Percentiles rank a stretch among this genome's conserved stretches.
Conservation (phyloP, 2,113 vertebrate genomes). For the Ginglymostoma cirratum region DNA sequence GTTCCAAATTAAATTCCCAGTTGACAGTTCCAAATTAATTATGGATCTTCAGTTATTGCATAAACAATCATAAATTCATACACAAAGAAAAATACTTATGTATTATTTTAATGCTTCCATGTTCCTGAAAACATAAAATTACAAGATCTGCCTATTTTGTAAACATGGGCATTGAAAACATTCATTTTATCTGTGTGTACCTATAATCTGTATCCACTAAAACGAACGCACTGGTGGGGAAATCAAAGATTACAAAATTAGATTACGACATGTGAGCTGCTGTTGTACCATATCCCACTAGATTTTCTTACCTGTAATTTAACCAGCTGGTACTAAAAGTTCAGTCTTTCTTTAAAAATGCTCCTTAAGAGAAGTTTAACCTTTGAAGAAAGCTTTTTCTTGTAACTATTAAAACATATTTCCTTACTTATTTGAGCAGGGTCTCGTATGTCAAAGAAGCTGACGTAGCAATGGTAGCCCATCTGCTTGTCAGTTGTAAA, state of each 20-base stretch:
- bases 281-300: not conserved
- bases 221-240: not conserved
- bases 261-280: not conserved
- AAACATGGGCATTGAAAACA: not conserved
- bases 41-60: not conserved
- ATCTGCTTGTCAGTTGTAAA: slow-evolving; percentile 99
- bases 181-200: not conserved
- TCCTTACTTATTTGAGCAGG: slow-evolving; percentile 77
- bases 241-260: not conserved
- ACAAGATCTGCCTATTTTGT: not conserved
- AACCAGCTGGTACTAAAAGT: not conserved
- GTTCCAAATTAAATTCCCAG: not conserved
- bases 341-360: not conserved
- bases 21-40: not conserved
- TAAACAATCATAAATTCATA: not conserved
- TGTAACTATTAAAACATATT: not conserved
- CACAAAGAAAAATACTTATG: not conserved
- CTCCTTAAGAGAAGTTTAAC: not conserved
- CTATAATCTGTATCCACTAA: not conserved
- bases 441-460: slow-evolving; percentile 86
- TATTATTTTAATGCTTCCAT: not conserved
- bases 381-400: not conserved
- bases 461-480: slow-evolving; percentile 93
- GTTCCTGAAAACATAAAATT: not conserved
- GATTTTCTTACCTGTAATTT: not conserved